phyloP scores from a whole-genome alignment of 2,888 invertebrate genomes.

The Agrenia bidenticulata region DNA sequence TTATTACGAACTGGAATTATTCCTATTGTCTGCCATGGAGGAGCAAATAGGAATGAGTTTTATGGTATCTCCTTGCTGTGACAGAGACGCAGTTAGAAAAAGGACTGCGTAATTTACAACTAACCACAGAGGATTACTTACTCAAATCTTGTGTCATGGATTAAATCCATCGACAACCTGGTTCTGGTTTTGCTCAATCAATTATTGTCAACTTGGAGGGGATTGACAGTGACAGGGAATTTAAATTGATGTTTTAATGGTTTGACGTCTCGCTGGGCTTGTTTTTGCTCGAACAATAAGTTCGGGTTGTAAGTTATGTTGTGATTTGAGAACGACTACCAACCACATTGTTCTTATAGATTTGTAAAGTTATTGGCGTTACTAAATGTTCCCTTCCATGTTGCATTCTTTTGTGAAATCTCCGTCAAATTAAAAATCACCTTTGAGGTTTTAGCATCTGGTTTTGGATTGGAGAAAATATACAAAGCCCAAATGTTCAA shows the following conservation, averaged over 20 bases:
- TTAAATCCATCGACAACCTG: constrained; percentile 4
- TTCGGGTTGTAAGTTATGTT: neutral
- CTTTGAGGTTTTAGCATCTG: too few species aligned
- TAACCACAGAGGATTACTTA: neutral
- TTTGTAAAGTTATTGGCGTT: too few species aligned
- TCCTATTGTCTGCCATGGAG: neutral
- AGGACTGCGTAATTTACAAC: too few species aligned
- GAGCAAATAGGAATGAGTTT: neutral
- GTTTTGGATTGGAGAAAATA: too few species aligned
- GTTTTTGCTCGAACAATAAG: constrained; percentile 9
- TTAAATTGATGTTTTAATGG: constrained; percentile 22
- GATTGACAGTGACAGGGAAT: constrained; percentile 24
- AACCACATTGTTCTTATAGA: neutral
- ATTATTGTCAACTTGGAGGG: constrained; percentile 27
- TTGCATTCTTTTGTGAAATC: too few species aligned
- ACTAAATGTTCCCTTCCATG: too few species aligned
- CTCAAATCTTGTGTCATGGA: constrained; percentile 1
- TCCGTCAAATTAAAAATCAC: too few species aligned
- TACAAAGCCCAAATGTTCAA: too few species aligned
- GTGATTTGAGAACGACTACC: neutral
- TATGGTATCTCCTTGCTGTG: neutral
- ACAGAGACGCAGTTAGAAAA: too few species aligned
- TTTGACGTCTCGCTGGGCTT: constrained; percentile 23
- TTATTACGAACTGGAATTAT: neutral
- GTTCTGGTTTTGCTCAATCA: constrained; percentile 24